Base-by-base conservation (phyloP, 37 sponge, comb jelly and placozoan species). In the Bolinopsis microptera region DNA sequence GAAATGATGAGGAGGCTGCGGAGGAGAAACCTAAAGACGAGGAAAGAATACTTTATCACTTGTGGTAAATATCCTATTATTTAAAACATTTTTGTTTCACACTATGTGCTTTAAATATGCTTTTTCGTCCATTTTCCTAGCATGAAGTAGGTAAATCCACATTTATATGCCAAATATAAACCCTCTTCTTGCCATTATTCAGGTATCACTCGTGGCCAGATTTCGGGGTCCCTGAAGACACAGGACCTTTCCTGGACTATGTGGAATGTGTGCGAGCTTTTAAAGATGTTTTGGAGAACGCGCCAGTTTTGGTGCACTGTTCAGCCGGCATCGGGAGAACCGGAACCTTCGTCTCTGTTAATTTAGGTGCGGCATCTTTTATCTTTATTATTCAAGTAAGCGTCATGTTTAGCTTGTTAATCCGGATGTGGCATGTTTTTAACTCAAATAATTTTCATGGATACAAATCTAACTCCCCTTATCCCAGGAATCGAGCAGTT, bases 251-350 rank as follows among this genome's bases (percentile, higher is more conserved):
- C n/a, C 93, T 98, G 0, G 94, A 93, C 76, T 97, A 97, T 76
- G 94, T 96, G 68, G 93, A 94, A 3, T 94, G 94, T 38, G 96
- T 98, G 41, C 38, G 69, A 21, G 83, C 94, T 26, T 93, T 82
- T 32, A 94, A 96, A 38, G 93, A 95, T 32, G 32, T 32, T 0
- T 83, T 95, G 38, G 33, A 9, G 23, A 25, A 94, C 18, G 97
- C 96, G 0, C 99, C 99, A 0, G 95, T 98, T 41, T 93, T 98
- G 2, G 96, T 98, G 21, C 99, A 98, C 93, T 97, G 99, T 96
- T 97, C 97, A 95, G 98, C 98, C 83, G 98, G 98, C 24, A 97
- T 98, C 39, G 98, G 98, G 26, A 94, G 98, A 38, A 95, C 97
- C 34, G 98, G 98, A 0, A 98, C 98, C 25, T 98, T 97, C 94